Evolutionary conservation across 2,888 invertebrate genomes (phyloP), one percentile per base, ranked within the genome.

Genomic region (Pammene aurita): DNA sequence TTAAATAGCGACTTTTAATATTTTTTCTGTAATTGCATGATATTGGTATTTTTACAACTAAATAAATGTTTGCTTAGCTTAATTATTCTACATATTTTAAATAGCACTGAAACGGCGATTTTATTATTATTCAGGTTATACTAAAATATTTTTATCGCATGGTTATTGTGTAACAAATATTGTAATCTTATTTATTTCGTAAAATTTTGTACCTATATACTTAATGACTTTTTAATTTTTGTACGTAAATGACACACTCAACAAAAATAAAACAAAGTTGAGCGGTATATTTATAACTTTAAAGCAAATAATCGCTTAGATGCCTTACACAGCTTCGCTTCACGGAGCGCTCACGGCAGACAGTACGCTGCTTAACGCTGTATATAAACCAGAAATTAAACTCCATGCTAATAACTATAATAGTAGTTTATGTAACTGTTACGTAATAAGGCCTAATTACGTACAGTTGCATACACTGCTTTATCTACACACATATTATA

Each of bases 271-370:
- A 14, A 52, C 34, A n/a, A 67, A 69, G 56, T 13, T 35, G 38
- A 42, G 55, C 50, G 61, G 72, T 71, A 71, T 55, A 57, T 56
- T 74, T 71, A 68, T 63, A 64, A 72, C 72, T 71, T 74, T 74
- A 76, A 65, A 73, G 72, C 72, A 52, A 52, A 55, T 44, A 56
- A 46, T 57, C 65, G 55, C 63, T 62, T 63, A 48, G 68, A 63
- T 71, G 61, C 79, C 26, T 26, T 26, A 26, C 79, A 77, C 82
- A 84, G 80, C 62, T 92, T 88, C 89, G 87, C 87, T 93, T 84
- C 91, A 87, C 89, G 88, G 92, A 92, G 77, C 87, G 89, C 78
- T 89, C 79, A 93, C 93, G 90, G 89, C 86, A 84, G 93, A 93
- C 83, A 88, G 93, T n/a, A n/a, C 26, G 26, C 26, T 26, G 4